A percentile compares a stretch with the other conserved stretches of the same genome.
Conservation (phyloP, 2,888 invertebrate genomes). For the Eugnorisma glareosa region DNA sequence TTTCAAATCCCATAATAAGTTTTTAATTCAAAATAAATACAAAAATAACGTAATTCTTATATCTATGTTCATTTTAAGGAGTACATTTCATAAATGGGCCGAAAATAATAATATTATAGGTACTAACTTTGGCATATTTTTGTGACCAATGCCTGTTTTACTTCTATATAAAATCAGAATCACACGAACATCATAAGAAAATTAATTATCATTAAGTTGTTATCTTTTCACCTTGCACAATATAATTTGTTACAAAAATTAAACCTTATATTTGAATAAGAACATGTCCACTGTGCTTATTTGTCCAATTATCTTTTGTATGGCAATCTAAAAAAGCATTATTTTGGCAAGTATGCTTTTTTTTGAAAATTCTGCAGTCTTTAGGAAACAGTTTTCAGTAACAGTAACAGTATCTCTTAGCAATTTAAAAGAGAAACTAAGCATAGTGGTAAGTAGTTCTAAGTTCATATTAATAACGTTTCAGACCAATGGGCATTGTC, state of each 20-base stretch:
- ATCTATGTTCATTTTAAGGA: slow-evolving; percentile 55
- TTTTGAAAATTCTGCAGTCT: background rate
- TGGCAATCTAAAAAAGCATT: background rate
- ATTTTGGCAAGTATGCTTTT: background rate
- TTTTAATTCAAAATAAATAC: slow-evolving; percentile 49
- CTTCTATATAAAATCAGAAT: slow-evolving; percentile 52
- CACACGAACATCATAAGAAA: slow-evolving; percentile 47
- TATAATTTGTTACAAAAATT: slow-evolving; percentile 35
- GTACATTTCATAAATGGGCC: slow-evolving; percentile 63
- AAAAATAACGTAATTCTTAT: slow-evolving; percentile 50
- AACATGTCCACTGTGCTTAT: slow-evolving; percentile 36
- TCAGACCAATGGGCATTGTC: no score
- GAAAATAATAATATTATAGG: slow-evolving; percentile 65
- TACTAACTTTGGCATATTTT: slow-evolving; percentile 87
- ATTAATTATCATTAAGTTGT: slow-evolving; percentile 41
- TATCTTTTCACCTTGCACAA: slow-evolving; percentile 50
- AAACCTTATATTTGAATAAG: slow-evolving; percentile 15
- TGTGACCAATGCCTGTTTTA: slow-evolving; percentile 80
- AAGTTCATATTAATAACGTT: background rate
- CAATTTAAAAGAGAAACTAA: slow-evolving; percentile 16
- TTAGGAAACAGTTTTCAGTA: background rate
- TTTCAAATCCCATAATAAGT: slow-evolving; percentile 38
- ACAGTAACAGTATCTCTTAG: background rate
- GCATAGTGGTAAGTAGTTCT: slow-evolving; percentile 28
- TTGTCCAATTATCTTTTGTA: background rate